Percentiles rank a stretch among this genome's conserved stretches.
These are phyloP conservation scores for Apistogramma diplotaenia DNA, from an alignment of 2,113 vertebrate species.

Conservation along the genomic window DNA sequence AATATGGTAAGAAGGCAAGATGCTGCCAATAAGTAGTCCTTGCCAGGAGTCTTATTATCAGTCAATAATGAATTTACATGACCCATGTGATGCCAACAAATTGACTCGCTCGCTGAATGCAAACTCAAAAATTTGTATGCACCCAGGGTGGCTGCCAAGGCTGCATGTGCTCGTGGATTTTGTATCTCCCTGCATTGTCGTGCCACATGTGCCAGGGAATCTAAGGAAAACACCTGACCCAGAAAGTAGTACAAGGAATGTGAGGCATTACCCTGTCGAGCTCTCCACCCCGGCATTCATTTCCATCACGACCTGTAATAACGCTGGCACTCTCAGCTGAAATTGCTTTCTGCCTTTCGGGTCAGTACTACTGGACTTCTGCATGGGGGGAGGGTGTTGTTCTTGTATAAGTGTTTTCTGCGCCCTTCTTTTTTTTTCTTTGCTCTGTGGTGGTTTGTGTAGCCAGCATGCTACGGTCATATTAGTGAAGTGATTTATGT, in stretches of 20 bases:
- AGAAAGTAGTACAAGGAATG: constrained; percentile 49
- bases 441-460: constrained; percentile 51
- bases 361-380: constrained; percentile 44
- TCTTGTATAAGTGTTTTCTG: constrained; percentile 37
- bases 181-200: background rate
- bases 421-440: background rate
- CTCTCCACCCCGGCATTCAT: constrained; percentile 64
- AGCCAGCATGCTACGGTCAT: constrained; percentile 67
- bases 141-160: background rate
- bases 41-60: constrained; percentile 57
- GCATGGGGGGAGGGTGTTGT: constrained; percentile 4
- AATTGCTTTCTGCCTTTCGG: constrained; percentile 77
- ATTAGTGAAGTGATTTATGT: constrained; percentile 78
- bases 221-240: constrained; percentile 49
- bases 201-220: background rate
- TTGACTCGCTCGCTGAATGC: constrained; percentile 3
- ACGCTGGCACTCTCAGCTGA: constrained; percentile 75
- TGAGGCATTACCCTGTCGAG: constrained; percentile 53
- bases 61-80: constrained; percentile 50
- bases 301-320: constrained; percentile 73
- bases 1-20: constrained; percentile 14
- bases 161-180: background rate
- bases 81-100: background rate
- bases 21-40: constrained; percentile 39
- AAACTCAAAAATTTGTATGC: constrained; percentile 8